Conservation (phyloP, 2,113 vertebrate species). For the Condylura cristata region DNA sequence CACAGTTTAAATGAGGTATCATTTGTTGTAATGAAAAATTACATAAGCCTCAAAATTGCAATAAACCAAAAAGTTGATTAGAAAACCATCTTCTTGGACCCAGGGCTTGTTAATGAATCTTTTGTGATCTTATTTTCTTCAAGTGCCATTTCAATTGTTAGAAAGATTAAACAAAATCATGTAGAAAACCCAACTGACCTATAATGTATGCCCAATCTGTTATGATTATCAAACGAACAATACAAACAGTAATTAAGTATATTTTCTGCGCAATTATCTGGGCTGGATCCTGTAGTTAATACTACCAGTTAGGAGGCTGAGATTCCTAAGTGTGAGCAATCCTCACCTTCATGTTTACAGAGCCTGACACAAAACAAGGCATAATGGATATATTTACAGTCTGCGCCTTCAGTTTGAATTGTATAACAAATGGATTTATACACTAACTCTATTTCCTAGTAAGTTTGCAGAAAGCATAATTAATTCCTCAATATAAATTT, state of each 20-base stretch:
- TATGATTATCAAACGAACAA: not conserved
- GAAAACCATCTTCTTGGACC: not conserved
- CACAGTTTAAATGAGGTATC: not conserved
- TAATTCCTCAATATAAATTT: not conserved
- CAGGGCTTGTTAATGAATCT: not conserved
- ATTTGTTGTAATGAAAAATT: not conserved
- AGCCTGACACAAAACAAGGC: not conserved
- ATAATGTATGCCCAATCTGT: not conserved
- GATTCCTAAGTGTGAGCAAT: not conserved
- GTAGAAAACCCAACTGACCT: not conserved
- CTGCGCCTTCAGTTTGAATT: not conserved
- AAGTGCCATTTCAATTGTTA: not conserved
- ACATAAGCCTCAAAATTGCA: not conserved
- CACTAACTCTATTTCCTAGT: not conserved
- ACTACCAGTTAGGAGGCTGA: fast-evolving
- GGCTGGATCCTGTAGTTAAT: not conserved
- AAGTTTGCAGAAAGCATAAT: not conserved
- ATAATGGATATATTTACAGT: not conserved
- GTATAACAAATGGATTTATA: not conserved
- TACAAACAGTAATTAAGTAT: not conserved
- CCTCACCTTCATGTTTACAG: not conserved
- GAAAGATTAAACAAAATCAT: not conserved
- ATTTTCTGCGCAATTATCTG: not conserved
- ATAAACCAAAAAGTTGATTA: not conserved
- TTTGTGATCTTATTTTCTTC: not conserved